These are phyloP conservation scores for Hermaeophaga mercurialis DNA, from an alignment of 2,888 invertebrate species.

Conservation along the genomic window DNA sequence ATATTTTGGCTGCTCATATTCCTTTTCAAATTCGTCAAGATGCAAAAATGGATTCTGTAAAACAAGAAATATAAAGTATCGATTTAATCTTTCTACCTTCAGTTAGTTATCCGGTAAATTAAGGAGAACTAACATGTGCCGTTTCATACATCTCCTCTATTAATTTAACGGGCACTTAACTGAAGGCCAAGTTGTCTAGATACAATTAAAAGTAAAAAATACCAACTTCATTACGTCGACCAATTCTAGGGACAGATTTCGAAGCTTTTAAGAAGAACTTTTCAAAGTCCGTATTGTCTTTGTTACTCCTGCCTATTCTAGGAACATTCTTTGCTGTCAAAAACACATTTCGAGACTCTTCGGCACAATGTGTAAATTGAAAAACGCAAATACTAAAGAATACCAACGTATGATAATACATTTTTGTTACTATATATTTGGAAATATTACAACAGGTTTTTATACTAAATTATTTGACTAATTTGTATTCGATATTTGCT, in stretches of 20 bases:
- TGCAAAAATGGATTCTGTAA: conserved; percentile 29
- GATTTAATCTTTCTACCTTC: too few species aligned
- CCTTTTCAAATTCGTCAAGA: conserved; percentile 20
- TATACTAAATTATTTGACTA: neutral
- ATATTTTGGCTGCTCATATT: conserved; percentile 14
- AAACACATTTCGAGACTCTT: conserved; percentile 42
- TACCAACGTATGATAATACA: conserved; percentile 18
- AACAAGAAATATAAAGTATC: conserved; percentile 1
- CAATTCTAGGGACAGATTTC: conserved; percentile 59
- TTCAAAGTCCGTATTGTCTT: conserved; percentile 54
- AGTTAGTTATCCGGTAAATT: too few species aligned
- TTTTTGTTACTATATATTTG: conserved; percentile 5
- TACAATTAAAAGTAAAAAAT: too few species aligned
- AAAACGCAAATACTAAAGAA: conserved; percentile 14
- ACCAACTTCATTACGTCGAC: conserved; percentile 51
- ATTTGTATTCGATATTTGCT: neutral
- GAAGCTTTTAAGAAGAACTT: conserved; percentile 60
- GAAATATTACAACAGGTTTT: neutral
- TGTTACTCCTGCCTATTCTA: conserved; percentile 49
- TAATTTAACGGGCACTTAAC: too few species aligned
- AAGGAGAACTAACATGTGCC: too few species aligned
- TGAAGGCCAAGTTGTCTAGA: too few species aligned
- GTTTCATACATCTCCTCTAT: too few species aligned
- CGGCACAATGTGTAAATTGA: conserved; percentile 12
- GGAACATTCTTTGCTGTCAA: conserved; percentile 55